A percentile compares a stretch with the other conserved stretches of the same genome.
Evolutionary conservation across 2,113 vertebrate genomes (phyloP).

Genomic region (Corapipo altera): DNA sequence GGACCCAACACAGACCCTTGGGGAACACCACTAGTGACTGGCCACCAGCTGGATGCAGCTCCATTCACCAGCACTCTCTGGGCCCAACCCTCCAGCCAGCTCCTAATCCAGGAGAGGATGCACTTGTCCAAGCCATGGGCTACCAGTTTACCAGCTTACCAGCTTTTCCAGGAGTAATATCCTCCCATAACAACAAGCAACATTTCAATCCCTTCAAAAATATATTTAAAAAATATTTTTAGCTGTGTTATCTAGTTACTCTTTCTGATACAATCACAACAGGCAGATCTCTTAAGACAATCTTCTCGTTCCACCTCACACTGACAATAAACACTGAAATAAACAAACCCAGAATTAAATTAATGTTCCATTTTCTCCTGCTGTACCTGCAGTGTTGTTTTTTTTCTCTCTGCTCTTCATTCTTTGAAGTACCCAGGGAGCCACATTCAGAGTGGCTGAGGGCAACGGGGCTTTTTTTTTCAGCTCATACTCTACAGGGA

Average conservation of each 20-base stretch:
- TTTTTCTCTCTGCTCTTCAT: not conserved
- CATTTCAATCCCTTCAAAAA: not conserved
- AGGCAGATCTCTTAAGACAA: not conserved
- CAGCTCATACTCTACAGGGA: not conserved
- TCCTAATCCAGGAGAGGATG: too few relatives aligned
- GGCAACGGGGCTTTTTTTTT: not conserved
- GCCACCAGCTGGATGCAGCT: too few relatives aligned
- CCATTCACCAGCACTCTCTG: too few relatives aligned
- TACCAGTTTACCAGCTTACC: too few relatives aligned
- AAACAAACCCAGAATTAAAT: not conserved
- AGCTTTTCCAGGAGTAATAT: too few relatives aligned
- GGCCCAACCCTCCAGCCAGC: too few relatives aligned
- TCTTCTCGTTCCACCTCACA: not conserved
- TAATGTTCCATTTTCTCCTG: not conserved
- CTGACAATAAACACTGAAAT: not conserved
- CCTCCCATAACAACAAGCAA: not conserved
- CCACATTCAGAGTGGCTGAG: not conserved
- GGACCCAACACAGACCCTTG: too few relatives aligned
- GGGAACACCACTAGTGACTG: too few relatives aligned
- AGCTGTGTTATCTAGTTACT: not conserved
- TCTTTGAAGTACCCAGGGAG: not conserved
- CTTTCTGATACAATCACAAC: not conserved
- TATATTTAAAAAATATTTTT: not conserved
- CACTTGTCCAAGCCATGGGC: too few relatives aligned
- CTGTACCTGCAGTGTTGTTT: accelerated